Conservation (phyloP, 2,888 invertebrate genomes). For the Orthosia gothica region DNA sequence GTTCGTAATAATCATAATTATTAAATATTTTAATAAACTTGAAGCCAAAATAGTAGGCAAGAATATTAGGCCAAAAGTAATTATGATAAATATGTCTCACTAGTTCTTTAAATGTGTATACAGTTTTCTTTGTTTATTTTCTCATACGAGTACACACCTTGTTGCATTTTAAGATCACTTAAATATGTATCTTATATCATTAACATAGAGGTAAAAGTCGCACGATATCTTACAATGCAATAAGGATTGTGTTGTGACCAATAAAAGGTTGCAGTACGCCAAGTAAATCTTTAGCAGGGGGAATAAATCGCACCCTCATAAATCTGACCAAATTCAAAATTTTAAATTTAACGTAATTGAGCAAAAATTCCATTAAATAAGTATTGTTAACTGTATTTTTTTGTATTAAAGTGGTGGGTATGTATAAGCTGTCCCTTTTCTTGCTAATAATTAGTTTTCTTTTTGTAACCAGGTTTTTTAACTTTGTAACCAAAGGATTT, state of each 20-base stretch:
- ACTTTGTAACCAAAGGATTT: too few species aligned
- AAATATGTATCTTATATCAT: neutral
- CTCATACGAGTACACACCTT: neutral
- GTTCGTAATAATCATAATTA: neutral
- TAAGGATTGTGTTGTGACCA: neutral
- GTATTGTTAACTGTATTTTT: too few species aligned
- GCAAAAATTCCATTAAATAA: too few species aligned
- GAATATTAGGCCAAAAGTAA: slow-evolving; percentile 35
- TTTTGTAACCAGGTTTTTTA: too few species aligned
- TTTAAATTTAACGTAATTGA: too few species aligned
- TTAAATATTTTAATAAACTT: slow-evolving; percentile 14
- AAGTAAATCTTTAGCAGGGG: neutral
- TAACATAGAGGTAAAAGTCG: neutral
- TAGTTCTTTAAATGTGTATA: slow-evolving; percentile 1
- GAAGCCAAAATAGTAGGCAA: slow-evolving; percentile 36
- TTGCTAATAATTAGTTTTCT: too few species aligned
- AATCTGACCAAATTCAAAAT: too few species aligned
- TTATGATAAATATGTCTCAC: slow-evolving; percentile 14
- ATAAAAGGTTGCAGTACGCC: neutral
- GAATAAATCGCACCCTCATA: too few species aligned
- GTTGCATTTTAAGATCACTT: neutral
- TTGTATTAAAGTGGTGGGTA: too few species aligned
- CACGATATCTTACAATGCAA: neutral
- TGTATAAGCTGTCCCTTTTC: too few species aligned
- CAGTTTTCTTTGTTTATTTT: slow-evolving; percentile 22